Evolutionary conservation across 2,888 invertebrate genomes (phyloP).

Genomic region (Ophioninae sp.): DNA sequence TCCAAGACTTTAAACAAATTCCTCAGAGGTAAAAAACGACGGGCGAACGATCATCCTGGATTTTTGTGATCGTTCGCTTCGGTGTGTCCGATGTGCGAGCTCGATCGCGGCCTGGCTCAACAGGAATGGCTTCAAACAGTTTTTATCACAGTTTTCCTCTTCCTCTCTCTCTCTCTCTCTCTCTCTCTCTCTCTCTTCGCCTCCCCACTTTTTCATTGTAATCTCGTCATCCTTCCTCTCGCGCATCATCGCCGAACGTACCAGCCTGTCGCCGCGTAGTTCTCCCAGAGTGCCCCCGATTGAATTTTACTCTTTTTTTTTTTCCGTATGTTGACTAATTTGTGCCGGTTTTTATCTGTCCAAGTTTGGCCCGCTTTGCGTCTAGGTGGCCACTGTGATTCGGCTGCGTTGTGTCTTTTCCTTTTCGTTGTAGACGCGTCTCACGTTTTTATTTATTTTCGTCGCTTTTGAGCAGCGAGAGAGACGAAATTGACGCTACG

Average conservation of each 20-base stretch:
- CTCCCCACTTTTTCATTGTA: not conserved
- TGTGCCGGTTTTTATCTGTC: slow-evolving; percentile 27
- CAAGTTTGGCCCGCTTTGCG: slow-evolving; percentile 36
- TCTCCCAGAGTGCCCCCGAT: not conserved
- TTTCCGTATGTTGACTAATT: slow-evolving; percentile 34
- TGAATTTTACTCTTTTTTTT: slow-evolving; percentile 10
- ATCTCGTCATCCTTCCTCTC: slow-evolving; percentile 1
- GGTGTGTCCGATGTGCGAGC: slow-evolving; percentile 64
- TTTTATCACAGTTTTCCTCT: slow-evolving; percentile 26
- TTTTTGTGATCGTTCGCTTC: slow-evolving; percentile 62
- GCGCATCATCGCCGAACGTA: slow-evolving; percentile 10
- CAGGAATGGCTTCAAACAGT: slow-evolving; percentile 62
- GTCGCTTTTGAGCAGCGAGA: slow-evolving; percentile 27
- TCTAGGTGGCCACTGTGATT: slow-evolving; percentile 46
- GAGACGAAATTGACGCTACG: slow-evolving; percentile 12
- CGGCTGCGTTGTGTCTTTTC: slow-evolving; percentile 34
- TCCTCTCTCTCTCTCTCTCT: not conserved
- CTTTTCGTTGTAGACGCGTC: not conserved
- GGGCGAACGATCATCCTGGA: slow-evolving; percentile 41
- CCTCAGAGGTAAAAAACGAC: slow-evolving; percentile 77
- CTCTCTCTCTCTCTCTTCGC: slow-evolving; percentile 3
- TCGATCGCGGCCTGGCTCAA: slow-evolving; percentile 57
- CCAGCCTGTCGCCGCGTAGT: slow-evolving; percentile 33
- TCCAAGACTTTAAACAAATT: slow-evolving; percentile 79
- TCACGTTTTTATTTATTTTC: slow-evolving; percentile 6